Evolutionary conservation across 1,140 invertebrate species (phyloP), one percentile per base, ranked within the genome.

Genomic region (Arion vulgaris): DNA sequence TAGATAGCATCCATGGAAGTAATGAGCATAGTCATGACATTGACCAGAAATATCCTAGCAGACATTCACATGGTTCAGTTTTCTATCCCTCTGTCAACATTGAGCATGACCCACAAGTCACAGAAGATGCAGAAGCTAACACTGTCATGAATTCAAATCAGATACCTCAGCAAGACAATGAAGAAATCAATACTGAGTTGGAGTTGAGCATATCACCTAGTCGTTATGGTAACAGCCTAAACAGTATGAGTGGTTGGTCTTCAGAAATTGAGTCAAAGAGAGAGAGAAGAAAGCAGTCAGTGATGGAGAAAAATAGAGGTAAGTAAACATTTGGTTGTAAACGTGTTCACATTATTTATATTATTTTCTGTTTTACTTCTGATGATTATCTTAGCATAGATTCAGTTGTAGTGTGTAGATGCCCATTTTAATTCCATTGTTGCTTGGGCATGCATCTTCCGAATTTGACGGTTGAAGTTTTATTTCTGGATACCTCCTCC

Each of bases 181-280:
- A 66, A 7, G 62, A 51, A 75, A 28, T 28, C 2, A 28, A 75
- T 11, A 28, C 26, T 28, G 74, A 34, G 41, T 19, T 17, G n/a
- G 45, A 83, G 41, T 57, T 72, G n/a, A 53, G 73, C 15, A 28
- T 38, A 15, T 76, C 74, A 7, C 75, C 83, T 39, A 51, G 82
- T 19, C 86, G 85, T 82, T 77, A 79, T 75, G 95, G 95, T 11
- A 96, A 96, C 91, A 95, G 95, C 51, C 87, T 96, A 23, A 92
- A 93, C 89, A 93, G 93, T 45, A 93, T 94, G 89, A 92, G 92
- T 17, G 94, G 95, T 1, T 96, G 95, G 95, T 96, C 95, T 0
- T 94, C 93, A 0, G 85, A 87, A 1, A 86, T 90, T 57, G 71
- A 84, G 11, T 32, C 75, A 26, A 83, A 71, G 28, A 83, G 19